These are phyloP conservation scores for Drosophila flavopinicola DNA, from an alignment of 2,888 invertebrate species.

Conservation along the genomic window DNA sequence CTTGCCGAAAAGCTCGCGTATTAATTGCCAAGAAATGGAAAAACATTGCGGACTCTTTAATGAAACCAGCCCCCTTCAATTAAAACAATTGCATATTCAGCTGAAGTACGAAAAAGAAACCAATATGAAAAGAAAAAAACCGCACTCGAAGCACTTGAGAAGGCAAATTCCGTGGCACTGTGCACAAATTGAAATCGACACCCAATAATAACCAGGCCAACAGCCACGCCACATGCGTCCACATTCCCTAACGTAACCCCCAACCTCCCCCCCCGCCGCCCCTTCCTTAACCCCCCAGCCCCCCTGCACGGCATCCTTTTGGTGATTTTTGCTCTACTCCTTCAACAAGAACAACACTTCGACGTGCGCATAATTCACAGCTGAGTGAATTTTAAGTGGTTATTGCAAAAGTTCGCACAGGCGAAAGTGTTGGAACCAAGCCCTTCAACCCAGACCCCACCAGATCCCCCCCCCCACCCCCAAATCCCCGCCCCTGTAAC, in stretches of 20 bases:
- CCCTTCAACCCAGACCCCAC: background rate
- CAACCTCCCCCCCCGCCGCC: background rate
- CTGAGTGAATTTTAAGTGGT: slow-evolving; percentile 83
- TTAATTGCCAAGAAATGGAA: background rate
- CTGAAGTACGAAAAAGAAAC: background rate
- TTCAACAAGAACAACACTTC: slow-evolving; percentile 80
- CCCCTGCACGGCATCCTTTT: slow-evolving; percentile 3
- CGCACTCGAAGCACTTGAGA: slow-evolving; percentile 6
- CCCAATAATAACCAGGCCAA: slow-evolving; percentile 54
- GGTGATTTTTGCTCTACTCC: slow-evolving; percentile 29
- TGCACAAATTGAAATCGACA: slow-evolving; percentile 65
- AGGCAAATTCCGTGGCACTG: slow-evolving; percentile 9
- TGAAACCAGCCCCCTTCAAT: slow-evolving; percentile 20
- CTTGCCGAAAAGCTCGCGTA: background rate
- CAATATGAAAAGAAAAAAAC: background rate
- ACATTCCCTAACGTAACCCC: slow-evolving; percentile 25
- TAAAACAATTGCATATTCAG: slow-evolving; percentile 28
- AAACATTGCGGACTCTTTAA: background rate
- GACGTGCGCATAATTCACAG: slow-evolving; percentile 82
- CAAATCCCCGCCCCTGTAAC: background rate
- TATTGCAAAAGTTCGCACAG: slow-evolving; percentile 79
- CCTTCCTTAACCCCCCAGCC: slow-evolving; percentile 4
- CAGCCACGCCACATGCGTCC: slow-evolving; percentile 67
- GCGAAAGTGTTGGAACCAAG: slow-evolving; percentile 71
- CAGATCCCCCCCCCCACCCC: slow-evolving; percentile 8